Base-by-base conservation (phyloP, 2,888 invertebrate genomes). In the Aporophyla nigra region DNA sequence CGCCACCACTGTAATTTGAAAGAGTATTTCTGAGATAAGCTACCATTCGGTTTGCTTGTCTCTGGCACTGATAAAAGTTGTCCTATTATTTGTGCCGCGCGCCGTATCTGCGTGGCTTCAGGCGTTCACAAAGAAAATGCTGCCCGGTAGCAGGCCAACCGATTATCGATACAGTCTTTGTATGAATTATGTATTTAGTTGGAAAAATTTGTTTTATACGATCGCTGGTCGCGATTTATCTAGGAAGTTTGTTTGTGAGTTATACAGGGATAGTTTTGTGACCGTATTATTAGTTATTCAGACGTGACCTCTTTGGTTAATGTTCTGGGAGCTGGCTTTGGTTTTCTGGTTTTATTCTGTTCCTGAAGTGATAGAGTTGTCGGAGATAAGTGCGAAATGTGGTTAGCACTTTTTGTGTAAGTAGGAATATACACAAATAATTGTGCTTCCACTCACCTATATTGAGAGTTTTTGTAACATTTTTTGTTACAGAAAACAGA, bases 101-200 rank as follows among this genome's bases (percentile, higher is more conserved):
- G 65, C 59, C 81, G 74, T 88, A 88, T 88, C 89, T 87, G 81
- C 72, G 70, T 80, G 46, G 86, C 91, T 82, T 53, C 73, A 88
- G 94, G 91, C 88, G 76, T 85, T 86, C 91, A 89, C 84, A 90
- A 92, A 89, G 90, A 91, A 89, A 87, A 81, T 63, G 79, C 63
- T 80, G 76, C 85, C 84, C 89, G 85, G 90, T 89, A 87, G 86
- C 86, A 70, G 74, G 78, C 78, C 71, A 72, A 74, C 76, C 82
- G 89, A 89, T 88, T 88, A 87, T 86, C 90, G 90, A 90, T 91
- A 90, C 90, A 92, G 91, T 91, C 80, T 89, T 78, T 78, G 86
- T 93, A 94, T 95, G 95, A 95, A 95, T 94, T 95, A 95, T 95
- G 95, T 94, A 93, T 93, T 93, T 93, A 93, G 93, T 94, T 94